Conservation (phyloP, 2,113 vertebrate genomes). For the Thomomys bottae region DNA sequence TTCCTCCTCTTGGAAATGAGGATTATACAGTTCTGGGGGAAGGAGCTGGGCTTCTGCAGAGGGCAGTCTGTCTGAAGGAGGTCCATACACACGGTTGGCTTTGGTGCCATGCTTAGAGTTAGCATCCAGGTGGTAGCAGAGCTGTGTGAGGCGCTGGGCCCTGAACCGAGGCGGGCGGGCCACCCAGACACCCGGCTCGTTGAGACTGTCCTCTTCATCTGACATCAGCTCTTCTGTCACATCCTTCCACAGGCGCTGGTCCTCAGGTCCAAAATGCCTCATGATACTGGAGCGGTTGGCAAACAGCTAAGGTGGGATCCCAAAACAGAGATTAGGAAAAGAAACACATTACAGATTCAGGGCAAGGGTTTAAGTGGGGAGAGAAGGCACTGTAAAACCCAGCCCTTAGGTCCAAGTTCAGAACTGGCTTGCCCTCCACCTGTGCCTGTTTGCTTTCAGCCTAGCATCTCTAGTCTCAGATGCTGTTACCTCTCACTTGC, state of each 20-base stretch:
- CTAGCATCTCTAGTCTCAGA: neutral
- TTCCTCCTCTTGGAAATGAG: conserved; percentile 80
- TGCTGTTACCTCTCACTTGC: neutral
- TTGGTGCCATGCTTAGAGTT: conserved; percentile 85
- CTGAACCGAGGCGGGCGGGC: conserved; percentile 84
- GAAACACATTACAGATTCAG: neutral
- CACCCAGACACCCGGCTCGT: conserved; percentile 85
- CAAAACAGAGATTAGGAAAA: conserved; percentile 36
- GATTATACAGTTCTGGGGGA: conserved; percentile 82
- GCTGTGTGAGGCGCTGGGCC: conserved; percentile 81
- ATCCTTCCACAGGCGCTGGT: conserved; percentile 83
- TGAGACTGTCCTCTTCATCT: conserved; percentile 85
- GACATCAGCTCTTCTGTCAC: conserved; percentile 87
- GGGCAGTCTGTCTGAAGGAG: conserved; percentile 84
- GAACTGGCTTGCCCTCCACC: neutral
- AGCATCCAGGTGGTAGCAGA: conserved; percentile 85
- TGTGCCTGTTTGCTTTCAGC: neutral
- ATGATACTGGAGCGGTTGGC: conserved; percentile 85
- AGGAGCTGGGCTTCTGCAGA: conserved; percentile 82
- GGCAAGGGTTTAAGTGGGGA: neutral
- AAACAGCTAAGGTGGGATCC: conserved; percentile 80
- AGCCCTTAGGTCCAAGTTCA: neutral
- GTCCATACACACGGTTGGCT: conserved; percentile 82
- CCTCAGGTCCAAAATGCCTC: conserved; percentile 81
- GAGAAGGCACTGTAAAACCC: neutral